Conservation (phyloP, 2,888 invertebrate species). For the Pelosia muscerda region DNA sequence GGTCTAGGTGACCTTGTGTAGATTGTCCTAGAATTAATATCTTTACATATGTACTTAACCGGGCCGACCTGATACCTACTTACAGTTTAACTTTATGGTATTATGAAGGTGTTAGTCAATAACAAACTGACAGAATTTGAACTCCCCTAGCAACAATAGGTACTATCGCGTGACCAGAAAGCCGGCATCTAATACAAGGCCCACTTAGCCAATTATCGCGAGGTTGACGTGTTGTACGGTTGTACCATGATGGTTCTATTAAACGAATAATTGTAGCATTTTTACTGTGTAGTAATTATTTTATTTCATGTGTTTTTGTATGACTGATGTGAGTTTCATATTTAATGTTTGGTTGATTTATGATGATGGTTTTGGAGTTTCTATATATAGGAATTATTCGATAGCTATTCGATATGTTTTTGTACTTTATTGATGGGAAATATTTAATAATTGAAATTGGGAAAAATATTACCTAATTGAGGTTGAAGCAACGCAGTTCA, state of each 20-base stretch:
- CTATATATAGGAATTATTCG: not conserved
- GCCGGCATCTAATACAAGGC: conserved; percentile 67
- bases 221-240: conserved; percentile 56
- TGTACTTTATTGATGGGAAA: too few relatives aligned
- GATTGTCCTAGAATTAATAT: too few relatives aligned
- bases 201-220: conserved; percentile 79
- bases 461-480: too few relatives aligned
- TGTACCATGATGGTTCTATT: conserved; percentile 75
- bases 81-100: not conserved
- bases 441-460: too few relatives aligned
- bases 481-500: too few relatives aligned
- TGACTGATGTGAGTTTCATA: not conserved
- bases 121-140: conserved; percentile 38
- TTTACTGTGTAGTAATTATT: conserved; percentile 33
- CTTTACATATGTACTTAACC: too few relatives aligned
- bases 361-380: not conserved
- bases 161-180: conserved; percentile 74
- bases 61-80: too few relatives aligned
- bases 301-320: conserved; percentile 12
- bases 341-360: not conserved
- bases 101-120: conserved; percentile 31
- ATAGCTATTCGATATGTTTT: not conserved
- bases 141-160: conserved; percentile 12
- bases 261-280: conserved; percentile 63
- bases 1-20: too few relatives aligned